Base-by-base conservation (phyloP, 2,113 vertebrate genomes). In the Brevimyrus niger region DNA sequence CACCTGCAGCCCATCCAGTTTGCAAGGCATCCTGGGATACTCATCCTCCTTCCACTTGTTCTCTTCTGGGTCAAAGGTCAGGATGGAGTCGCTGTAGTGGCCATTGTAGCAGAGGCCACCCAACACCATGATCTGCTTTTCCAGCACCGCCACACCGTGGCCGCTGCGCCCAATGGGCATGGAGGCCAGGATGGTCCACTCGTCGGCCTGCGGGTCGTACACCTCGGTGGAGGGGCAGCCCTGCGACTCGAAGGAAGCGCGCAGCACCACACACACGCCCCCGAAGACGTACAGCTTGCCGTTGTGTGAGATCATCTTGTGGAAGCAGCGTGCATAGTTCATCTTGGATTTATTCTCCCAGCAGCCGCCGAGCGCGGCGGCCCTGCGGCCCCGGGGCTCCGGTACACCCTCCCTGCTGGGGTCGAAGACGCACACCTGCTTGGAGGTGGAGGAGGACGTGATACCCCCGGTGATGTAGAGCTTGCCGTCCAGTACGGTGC, bases 1-100 rank as follows among this genome's bases (percentile, higher is more conserved):
- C 88, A 99, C 98, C 93, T 99, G 98, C 94, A 99, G 96, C 89
- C 98, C 98, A 91, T 99, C 98, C 94, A 99, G 96, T 95, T 99
- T 99, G 96, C 98, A 99, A 19, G 98, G 98, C 98, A 99, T 99
- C 92, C 98, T 96, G 23, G 98, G 98, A 94, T 98, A 99, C 94
- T 99, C 98, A 90, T 99, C 98, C 96, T 99, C 98, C 95, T 99
- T 99, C 98, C 98, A 99, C 93, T 99, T 99, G 96, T 99, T 99
- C 76, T 99, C 98, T 88, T 99, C 98, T 0, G 98, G 98, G 94
- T 99, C 98, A 90, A 99, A 99, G 82, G 98, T 99, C 88, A 99
- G 97, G 94, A 99, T 99, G 0, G 98, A 99, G 97, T 99, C 98
- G 90, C 98, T 99, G 95, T 99, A 99, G 94, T 99, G 98, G 92